Conservation (phyloP, 2,888 invertebrate species). For the Chymomyza amoena region DNA sequence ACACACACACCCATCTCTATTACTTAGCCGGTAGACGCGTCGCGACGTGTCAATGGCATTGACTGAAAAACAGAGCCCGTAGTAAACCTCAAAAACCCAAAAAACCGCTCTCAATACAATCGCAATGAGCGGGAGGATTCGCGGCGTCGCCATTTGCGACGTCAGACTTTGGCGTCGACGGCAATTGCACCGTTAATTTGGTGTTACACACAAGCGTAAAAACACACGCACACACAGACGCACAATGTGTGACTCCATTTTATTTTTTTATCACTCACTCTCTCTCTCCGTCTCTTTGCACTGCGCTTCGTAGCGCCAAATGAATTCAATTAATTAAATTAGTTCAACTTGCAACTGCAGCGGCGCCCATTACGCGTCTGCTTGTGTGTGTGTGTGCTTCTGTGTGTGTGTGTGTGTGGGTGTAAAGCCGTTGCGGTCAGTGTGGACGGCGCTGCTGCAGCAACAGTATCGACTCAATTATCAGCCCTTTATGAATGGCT, state of each 20-base stretch:
- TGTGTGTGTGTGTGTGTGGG: constrained; percentile 36
- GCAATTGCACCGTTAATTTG: constrained; percentile 63
- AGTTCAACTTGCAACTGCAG: constrained; percentile 55
- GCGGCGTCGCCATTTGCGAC: background rate
- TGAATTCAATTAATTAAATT: constrained; percentile 73
- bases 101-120: constrained; percentile 50
- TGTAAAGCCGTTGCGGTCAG: constrained; percentile 38
- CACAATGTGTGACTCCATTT: background rate
- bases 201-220: constrained; percentile 37
- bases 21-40: background rate
- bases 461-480: constrained; percentile 58
- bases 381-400: constrained; percentile 25
- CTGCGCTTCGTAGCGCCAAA: constrained; percentile 40
- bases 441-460: constrained; percentile 18
- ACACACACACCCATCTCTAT: background rate
- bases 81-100: constrained; percentile 61
- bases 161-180: constrained; percentile 25
- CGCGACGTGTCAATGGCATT: background rate
- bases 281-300: background rate
- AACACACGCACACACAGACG: constrained; percentile 2
- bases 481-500: constrained; percentile 63
- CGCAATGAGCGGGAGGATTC: constrained; percentile 14
- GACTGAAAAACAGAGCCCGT: constrained; percentile 2
- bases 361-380: constrained; percentile 47
- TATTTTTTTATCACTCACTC: background rate